Percentiles rank a stretch among this genome's conserved stretches.
Conservation (phyloP, 2,113 vertebrate species). For the Noturus placidus region DNA sequence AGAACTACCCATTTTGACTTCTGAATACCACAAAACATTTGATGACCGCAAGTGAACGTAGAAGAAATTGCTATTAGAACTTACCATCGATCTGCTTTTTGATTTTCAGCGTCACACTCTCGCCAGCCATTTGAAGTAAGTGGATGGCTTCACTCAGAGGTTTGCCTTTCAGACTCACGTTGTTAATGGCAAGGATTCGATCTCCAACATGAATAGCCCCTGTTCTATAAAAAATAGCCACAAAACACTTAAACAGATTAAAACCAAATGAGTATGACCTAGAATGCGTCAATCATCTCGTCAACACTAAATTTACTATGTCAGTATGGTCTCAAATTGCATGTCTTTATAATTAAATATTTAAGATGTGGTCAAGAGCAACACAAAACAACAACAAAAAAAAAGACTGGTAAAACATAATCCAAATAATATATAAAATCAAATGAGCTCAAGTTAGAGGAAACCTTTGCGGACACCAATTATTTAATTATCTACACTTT, state of each 20-base stretch:
- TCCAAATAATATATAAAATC: not conserved
- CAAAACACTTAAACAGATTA: not conserved
- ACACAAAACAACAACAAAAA: not conserved
- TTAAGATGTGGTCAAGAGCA: not conserved
- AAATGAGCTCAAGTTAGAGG: not conserved
- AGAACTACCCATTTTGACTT: not conserved
- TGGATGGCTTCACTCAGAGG: slow-evolving; percentile 95
- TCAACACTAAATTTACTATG: too few species aligned
- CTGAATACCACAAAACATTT: not conserved
- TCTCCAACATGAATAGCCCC: slow-evolving; percentile 94
- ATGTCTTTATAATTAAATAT: not conserved
- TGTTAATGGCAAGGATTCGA: slow-evolving; percentile 94
- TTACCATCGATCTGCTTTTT: slow-evolving; percentile 90
- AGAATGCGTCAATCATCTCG: not conserved
- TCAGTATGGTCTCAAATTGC: not conserved
- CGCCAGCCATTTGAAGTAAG: slow-evolving; percentile 93
- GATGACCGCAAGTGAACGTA: not conserved
- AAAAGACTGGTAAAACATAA: not conserved
- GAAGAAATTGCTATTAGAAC: slow-evolving; percentile 43
- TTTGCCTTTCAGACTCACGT: slow-evolving; percentile 91
- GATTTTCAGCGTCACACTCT: slow-evolving; percentile 94
- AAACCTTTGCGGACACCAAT: not conserved
- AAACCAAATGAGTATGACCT: not conserved
- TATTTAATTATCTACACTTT: slow-evolving; percentile 2
- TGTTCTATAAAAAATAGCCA: slow-evolving; percentile 72